phyloP scores from a whole-genome alignment of 2,113 vertebrate genomes.

The Himantopus leucocephalus region DNA sequence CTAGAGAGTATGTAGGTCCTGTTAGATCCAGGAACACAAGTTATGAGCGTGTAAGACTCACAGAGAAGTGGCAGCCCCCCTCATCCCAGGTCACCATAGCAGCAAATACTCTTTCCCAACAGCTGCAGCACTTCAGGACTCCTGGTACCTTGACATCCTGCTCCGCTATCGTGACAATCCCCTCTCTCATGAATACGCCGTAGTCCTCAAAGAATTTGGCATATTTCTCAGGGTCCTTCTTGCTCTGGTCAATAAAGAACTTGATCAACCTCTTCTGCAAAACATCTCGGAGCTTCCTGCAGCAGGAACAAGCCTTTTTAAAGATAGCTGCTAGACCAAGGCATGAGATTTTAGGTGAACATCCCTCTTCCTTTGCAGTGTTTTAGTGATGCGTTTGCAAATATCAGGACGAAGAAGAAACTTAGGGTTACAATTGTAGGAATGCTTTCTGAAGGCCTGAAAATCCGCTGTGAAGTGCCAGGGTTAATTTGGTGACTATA shows the following conservation, averaged over 20 bases:
- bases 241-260: constrained; percentile 94
- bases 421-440: neutral
- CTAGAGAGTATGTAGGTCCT: neutral
- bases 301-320: neutral
- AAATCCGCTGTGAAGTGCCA: neutral
- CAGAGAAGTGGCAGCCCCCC: neutral
- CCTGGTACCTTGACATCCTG: constrained; percentile 89
- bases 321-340: neutral
- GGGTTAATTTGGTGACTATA: neutral
- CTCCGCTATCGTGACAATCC: constrained; percentile 90
- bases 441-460: neutral
- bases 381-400: neutral
- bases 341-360: neutral
- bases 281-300: constrained; percentile 91
- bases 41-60: fast-evolving
- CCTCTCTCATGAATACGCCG: constrained; percentile 92
- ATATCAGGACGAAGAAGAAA: neutral
- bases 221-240: constrained; percentile 94
- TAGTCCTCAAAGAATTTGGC: constrained; percentile 93
- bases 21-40: neutral
- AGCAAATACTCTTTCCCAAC: neutral
- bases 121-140: neutral
- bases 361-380: neutral
- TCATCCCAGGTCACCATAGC: neutral
- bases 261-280: constrained; percentile 92